These are phyloP conservation scores for Hypomecis atomaria DNA, from an alignment of 2,888 invertebrate species.

Conservation along the genomic window DNA sequence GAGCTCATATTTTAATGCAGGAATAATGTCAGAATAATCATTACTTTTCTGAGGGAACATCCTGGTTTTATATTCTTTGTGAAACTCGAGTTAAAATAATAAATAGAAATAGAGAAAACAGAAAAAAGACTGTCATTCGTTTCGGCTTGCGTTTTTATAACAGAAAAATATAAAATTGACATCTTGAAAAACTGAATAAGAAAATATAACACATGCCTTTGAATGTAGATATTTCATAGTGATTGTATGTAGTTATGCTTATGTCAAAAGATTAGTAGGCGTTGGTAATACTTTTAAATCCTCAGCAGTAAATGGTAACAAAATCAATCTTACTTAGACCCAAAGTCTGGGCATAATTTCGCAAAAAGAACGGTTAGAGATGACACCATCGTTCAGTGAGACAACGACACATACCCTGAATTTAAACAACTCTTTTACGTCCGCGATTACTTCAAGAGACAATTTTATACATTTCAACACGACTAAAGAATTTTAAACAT, in stretches of 20 bases:
- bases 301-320: neutral
- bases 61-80: no score
- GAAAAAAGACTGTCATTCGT: no score
- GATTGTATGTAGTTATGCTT: neutral
- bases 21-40: no score
- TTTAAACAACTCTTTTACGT: conserved; percentile 12
- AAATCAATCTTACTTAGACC: conserved; percentile 10
- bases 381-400: conserved; percentile 16
- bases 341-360: neutral
- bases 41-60: no score
- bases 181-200: neutral
- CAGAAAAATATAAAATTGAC: no score
- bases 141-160: no score
- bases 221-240: no score
- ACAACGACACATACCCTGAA: conserved; percentile 14
- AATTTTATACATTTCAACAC: conserved; percentile 29
- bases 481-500: conserved; percentile 32
- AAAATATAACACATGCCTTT: neutral
- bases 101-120: no score
- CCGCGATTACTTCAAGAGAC: conserved; percentile 19
- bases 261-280: neutral
- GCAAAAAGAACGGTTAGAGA: conserved; percentile 24
- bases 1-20: neutral
- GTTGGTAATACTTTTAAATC: neutral
- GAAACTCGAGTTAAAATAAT: no score